Evolutionary conservation across 2,113 vertebrate genomes (phyloP).

Genomic region (Callipepla squamata): DNA sequence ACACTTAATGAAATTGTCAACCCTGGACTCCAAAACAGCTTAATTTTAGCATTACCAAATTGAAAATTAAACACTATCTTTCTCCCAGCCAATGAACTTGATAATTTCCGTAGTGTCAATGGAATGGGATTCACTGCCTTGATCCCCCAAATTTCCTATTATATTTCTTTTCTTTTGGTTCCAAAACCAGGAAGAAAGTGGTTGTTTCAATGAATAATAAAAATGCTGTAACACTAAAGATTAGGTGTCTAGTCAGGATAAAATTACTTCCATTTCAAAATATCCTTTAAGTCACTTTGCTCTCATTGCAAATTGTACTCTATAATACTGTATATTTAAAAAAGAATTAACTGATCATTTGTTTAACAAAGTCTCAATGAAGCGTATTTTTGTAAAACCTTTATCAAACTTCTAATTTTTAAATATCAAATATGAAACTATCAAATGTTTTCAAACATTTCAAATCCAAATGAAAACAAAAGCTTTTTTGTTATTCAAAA

Average conservation of each 20-base stretch:
- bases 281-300: background rate
- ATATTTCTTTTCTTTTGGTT: background rate
- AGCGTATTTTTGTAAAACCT: background rate
- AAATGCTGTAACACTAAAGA: background rate
- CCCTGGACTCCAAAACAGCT: background rate
- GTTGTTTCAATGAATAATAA: background rate
- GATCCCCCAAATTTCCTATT: background rate
- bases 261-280: background rate
- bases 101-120: background rate
- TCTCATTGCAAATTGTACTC: background rate
- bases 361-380: background rate
- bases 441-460: background rate
- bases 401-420: background rate
- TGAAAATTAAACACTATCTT: background rate
- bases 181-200: background rate
- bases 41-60: background rate
- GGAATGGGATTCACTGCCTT: background rate
- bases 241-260: background rate
- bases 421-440: background rate
- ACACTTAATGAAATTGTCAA: background rate
- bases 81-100: background rate
- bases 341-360: background rate
- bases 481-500: background rate
- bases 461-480: background rate
- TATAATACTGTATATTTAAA: background rate